These are phyloP conservation scores for Torymus texanus DNA, from an alignment of 2,888 invertebrate genomes.

Conservation along the genomic window DNA sequence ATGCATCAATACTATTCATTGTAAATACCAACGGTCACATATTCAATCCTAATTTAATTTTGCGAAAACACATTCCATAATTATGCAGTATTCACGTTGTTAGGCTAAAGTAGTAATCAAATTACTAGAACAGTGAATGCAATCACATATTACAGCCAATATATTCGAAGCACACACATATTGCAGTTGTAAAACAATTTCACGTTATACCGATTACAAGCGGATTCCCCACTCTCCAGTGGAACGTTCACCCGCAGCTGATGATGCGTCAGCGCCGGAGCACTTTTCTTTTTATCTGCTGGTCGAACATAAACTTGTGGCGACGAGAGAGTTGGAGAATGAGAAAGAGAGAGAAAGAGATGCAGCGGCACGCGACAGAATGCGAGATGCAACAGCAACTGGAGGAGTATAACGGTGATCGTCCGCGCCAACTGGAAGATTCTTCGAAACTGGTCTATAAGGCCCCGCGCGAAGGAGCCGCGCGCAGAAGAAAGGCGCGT, in stretches of 20 bases:
- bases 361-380: too few species aligned
- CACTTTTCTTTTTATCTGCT: constrained; percentile 14
- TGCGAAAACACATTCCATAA: constrained; percentile 13
- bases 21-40: background rate
- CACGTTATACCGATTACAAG: constrained; percentile 1
- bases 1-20: background rate
- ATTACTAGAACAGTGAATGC: background rate
- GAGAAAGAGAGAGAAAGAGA: too few species aligned
- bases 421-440: constrained; percentile 63
- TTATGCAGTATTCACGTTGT: constrained; percentile 6
- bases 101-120: background rate
- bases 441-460: constrained; percentile 61
- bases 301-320: constrained; percentile 16
- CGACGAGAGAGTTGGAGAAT: too few species aligned
- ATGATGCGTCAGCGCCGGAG: background rate
- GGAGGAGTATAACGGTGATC: constrained; percentile 34
- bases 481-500: constrained; percentile 59
- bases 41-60: constrained; percentile 24
- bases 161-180: background rate
- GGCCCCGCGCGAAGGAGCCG: constrained; percentile 21
- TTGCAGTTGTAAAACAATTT: constrained; percentile 10
- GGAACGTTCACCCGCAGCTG: background rate
- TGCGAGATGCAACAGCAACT: background rate
- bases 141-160: background rate
- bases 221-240: too few species aligned